Percentiles rank a stretch among this genome's conserved stretches.
Conservation (phyloP, 1,140 invertebrate species). For the Helicoverpa armigera region DNA sequence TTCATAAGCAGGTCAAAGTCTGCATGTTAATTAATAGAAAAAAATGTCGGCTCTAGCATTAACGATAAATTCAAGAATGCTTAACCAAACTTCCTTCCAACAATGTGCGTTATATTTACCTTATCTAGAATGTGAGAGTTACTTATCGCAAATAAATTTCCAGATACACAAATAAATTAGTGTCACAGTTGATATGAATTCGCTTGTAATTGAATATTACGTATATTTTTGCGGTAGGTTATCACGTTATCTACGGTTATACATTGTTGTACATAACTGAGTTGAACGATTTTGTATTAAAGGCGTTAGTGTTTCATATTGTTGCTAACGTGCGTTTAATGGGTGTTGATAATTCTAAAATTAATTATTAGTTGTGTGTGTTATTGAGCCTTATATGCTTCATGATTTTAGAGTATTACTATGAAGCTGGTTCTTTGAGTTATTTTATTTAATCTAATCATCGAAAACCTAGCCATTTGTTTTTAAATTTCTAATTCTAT, state of each 20-base stretch:
- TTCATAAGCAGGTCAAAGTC: too few species aligned
- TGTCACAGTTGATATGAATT: slow-evolving; percentile 16
- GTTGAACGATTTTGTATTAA: background rate
- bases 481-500: too few species aligned
- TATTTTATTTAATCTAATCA: too few species aligned
- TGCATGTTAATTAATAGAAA: too few species aligned
- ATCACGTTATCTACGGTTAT: slow-evolving; percentile 5
- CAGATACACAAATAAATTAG: slow-evolving; percentile 26
- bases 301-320: background rate
- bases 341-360: background rate
- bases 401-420: background rate
- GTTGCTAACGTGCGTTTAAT: background rate
- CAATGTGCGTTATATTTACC: too few species aligned
- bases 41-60: too few species aligned
- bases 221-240: slow-evolving; percentile 27
- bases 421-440: background rate
- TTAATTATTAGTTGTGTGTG: background rate
- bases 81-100: background rate
- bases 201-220: slow-evolving; percentile 30
- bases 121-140: background rate
- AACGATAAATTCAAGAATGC: too few species aligned
- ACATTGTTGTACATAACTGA: background rate
- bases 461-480: too few species aligned
- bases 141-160: slow-evolving; percentile 14
- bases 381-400: background rate